Conservation (phyloP, 1,140 invertebrate species). For the Aphaenogaster rudis region DNA sequence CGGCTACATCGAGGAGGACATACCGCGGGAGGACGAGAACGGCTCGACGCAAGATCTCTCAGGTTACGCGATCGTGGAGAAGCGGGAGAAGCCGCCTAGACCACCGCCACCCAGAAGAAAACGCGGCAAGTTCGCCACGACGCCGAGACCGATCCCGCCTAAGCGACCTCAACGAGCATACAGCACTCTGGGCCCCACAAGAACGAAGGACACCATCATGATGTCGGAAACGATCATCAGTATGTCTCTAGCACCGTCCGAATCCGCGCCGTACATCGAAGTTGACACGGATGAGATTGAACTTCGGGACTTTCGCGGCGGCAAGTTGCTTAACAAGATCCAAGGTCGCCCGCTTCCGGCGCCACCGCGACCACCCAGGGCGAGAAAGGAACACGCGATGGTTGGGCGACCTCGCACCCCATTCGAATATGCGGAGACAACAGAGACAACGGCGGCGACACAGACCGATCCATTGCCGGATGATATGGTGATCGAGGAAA, state of each 20-base stretch:
- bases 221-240: conserved; percentile 20
- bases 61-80: conserved; percentile 90
- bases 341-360: conserved; percentile 93
- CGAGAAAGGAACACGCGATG: conserved; percentile 69
- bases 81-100: conserved; percentile 87
- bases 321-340: conserved; percentile 92
- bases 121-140: conserved; percentile 86
- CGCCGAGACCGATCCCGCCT: conserved; percentile 82
- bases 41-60: conserved; percentile 73
- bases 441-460: conserved; percentile 91
- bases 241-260: conserved; percentile 62
- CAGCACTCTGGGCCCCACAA: conserved; percentile 89
- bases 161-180: conserved; percentile 89
- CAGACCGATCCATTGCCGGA: conserved; percentile 94
- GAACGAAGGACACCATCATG: not conserved
- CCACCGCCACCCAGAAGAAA: conserved; percentile 88
- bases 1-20: conserved; percentile 79
- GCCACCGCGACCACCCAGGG: conserved; percentile 92
- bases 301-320: conserved; percentile 89
- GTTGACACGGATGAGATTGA: conserved; percentile 88
- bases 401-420: conserved; percentile 3
- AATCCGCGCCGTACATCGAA: conserved; percentile 88
- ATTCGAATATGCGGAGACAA: conserved; percentile 40
- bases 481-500: conserved; percentile 90
- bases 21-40: conserved; percentile 71